Evolutionary conservation across 2,888 invertebrate genomes (phyloP).

Genomic region (Calephelis perditalis): DNA sequence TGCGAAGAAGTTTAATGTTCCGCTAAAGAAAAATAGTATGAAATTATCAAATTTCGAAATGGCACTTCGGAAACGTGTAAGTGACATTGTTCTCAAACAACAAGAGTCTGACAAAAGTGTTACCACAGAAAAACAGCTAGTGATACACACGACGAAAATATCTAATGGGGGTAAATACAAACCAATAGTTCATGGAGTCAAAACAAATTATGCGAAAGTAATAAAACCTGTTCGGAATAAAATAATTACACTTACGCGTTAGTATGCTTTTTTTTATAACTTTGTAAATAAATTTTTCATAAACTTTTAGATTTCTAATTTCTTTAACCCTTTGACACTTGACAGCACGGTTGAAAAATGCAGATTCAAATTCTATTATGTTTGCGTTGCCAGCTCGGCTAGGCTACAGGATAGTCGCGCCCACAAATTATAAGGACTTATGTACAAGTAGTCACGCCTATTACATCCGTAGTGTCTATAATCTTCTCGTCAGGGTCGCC

Average conservation of each 20-base stretch:
- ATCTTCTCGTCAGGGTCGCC: too few species aligned
- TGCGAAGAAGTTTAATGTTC: constrained; percentile 59
- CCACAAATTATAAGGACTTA: too few species aligned
- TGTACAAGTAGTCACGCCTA: too few species aligned
- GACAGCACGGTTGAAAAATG: too few species aligned
- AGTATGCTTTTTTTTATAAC: too few species aligned
- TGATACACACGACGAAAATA: constrained; percentile 38
- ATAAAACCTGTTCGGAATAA: constrained; percentile 52
- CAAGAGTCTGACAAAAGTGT: constrained; percentile 27
- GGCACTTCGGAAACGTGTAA: constrained; percentile 48
- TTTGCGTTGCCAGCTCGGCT: too few species aligned
- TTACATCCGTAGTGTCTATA: too few species aligned
- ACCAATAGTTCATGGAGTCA: constrained; percentile 46
- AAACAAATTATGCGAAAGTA: constrained; percentile 49
- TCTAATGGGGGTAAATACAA: constrained; percentile 49
- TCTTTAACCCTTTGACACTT: too few species aligned
- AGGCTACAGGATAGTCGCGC: too few species aligned
- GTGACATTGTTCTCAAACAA: constrained; percentile 32
- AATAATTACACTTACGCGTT: constrained; percentile 37
- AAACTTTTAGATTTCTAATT: too few species aligned
- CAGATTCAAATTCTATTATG: too few species aligned
- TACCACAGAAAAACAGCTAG: constrained; percentile 37
- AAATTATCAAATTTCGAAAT: constrained; percentile 61
- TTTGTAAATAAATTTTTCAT: too few species aligned
- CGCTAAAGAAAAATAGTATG: constrained; percentile 62